phyloP scores from a whole-genome alignment of 1,140 invertebrate species.

The Stegodyphus dumicola region DNA sequence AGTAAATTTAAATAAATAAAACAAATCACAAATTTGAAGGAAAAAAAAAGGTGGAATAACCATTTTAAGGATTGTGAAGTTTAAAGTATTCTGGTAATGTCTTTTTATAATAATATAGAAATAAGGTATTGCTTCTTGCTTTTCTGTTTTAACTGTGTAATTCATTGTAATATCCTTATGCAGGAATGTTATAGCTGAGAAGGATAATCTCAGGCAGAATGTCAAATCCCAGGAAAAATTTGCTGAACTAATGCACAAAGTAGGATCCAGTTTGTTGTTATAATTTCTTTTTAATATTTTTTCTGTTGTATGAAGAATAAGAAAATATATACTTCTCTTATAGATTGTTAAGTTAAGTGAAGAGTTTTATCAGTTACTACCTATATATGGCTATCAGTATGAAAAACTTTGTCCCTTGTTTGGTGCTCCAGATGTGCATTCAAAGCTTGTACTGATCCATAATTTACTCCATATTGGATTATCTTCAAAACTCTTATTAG shows the following conservation, averaged over 20 bases:
- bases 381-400: conserved; percentile 68
- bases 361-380: conserved; percentile 71
- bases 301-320: not conserved
- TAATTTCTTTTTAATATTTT: not conserved
- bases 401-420: conserved; percentile 68
- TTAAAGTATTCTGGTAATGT: not conserved
- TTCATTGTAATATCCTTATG: not conserved
- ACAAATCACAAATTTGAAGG: no score
- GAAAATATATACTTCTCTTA: conserved; percentile 21
- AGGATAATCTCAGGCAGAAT: conserved; percentile 48
- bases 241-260: conserved; percentile 56
- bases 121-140: not conserved
- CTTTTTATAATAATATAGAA: not conserved
- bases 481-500: conserved; percentile 68
- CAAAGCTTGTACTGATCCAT: conserved; percentile 66
- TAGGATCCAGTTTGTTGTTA: not conserved
- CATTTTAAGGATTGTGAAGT: no score
- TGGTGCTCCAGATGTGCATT: conserved; percentile 64
- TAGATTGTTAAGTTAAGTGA: conserved; percentile 69
- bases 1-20: no score
- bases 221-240: conserved; percentile 51
- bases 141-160: not conserved
- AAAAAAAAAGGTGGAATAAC: no score
- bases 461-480: conserved; percentile 69
- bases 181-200: conserved; percentile 46